Evolutionary conservation across 1,140 invertebrate genomes (phyloP), one percentile per base, ranked within the genome.

Genomic region (Tetraneura akinire): DNA sequence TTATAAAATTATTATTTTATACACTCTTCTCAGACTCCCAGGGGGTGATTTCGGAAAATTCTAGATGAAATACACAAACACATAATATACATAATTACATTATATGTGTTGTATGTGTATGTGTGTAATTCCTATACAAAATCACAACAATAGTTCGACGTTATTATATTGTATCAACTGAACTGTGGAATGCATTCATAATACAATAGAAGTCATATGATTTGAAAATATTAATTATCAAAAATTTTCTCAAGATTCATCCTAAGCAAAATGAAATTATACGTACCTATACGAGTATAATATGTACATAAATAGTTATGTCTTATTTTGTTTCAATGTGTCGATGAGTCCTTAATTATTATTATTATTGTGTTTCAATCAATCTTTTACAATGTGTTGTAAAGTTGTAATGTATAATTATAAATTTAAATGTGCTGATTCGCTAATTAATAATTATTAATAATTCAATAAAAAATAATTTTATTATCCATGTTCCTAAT

Each of bases 191-290:
- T 68, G 64, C 37, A 45, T 45, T 45, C 11, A 4, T 45, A 68
- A 23, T 45, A 45, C 1, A 45, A 45, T 45, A 6, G 1, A 68
- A 26, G 47, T 68, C 21, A 14, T 68, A 32, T 62, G 29, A 37
- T 29, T 68, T 68, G n/a, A 45, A 68, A 45, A 47, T 68, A 47
- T 47, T 68, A 68, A 16, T 68, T 23, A 13, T 49, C n/a, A 2
- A 49, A 47, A 70, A 70, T 26, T 0, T 26, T 42, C 45, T 70
- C 8, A 0, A 70, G 0, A 37, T 8, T 47, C 21, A 47, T 68
- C 42, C 14, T 5, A 21, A 26, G 21, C 45, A 47, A 47, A 70
- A 23, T 45, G n/a, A 47, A 47, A 45, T 47, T 18, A 47, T n/a
- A n/a, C n/a, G n/a, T n/a, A n/a, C n/a, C n/a, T n/a, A n/a, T n/a